A percentile compares a stretch with the other conserved stretches of the same genome.
Evolutionary conservation across 2,113 vertebrate genomes (phyloP).

Genomic region (Phrynosoma platyrhinos): DNA sequence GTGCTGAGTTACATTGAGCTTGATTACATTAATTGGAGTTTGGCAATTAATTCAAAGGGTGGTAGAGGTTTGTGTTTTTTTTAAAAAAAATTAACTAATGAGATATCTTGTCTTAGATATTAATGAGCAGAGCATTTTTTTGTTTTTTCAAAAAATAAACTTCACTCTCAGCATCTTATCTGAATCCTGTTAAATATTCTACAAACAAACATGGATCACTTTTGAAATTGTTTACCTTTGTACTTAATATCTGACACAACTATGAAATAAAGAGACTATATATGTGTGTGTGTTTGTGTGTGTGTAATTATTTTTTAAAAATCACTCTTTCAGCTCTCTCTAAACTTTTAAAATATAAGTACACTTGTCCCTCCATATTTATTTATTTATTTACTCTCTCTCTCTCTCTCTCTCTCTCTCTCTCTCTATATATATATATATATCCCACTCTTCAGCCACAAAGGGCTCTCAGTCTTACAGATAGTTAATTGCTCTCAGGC

Average conservation of each 20-base stretch:
- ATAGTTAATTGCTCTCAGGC: too few species aligned
- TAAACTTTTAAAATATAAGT: not conserved
- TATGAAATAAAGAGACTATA: not conserved
- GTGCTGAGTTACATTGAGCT: not conserved
- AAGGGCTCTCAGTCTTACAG: too few species aligned
- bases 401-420: too few species aligned
- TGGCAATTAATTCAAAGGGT: not conserved
- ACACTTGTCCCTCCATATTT: too few species aligned
- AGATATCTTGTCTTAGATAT: not conserved
- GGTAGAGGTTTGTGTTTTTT: not conserved
- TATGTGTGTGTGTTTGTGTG: too few species aligned
- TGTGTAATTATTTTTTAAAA: not conserved
- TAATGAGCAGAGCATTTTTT: not conserved
- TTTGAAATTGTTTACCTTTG: slow-evolving; percentile 24
- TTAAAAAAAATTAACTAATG: not conserved
- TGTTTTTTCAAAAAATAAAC: not conserved
- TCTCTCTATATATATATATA: too few species aligned
- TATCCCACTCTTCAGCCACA: too few species aligned
- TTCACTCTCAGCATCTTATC: not conserved
- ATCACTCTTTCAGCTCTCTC: not conserved
- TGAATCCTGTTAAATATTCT: not conserved
- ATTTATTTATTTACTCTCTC: too few species aligned
- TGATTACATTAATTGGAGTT: not conserved
- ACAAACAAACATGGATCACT: not conserved
- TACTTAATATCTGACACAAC: not conserved